Evolutionary conservation across 2,888 invertebrate species (phyloP).

Genomic region (Villa cingulata): DNA sequence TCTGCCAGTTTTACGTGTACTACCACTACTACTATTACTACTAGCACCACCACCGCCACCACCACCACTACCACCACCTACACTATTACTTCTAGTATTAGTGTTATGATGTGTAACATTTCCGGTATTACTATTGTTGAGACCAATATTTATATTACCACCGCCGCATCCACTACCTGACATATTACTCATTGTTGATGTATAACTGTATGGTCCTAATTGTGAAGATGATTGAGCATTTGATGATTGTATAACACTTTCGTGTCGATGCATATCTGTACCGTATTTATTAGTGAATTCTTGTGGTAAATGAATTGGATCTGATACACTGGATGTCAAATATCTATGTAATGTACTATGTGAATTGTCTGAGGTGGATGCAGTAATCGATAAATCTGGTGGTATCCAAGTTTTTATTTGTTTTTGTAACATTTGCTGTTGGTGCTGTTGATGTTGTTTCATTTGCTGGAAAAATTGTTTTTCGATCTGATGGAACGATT

Average conservation of each 20-base stretch:
- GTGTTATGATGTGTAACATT: too few species aligned
- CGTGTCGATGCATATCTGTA: constrained; percentile 12
- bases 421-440: constrained; percentile 2
- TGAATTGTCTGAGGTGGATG: neutral
- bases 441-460: constrained; percentile 17
- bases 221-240: constrained; percentile 9
- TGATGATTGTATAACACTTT: constrained; percentile 17
- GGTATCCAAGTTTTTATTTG: constrained; percentile 17
- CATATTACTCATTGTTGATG: constrained; percentile 6
- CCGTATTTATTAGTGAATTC: constrained; percentile 7
- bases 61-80: neutral
- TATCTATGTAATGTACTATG: constrained; percentile 15
- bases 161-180: neutral
- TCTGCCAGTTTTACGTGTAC: constrained; percentile 45
- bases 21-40: constrained; percentile 2
- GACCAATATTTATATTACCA: neutral
- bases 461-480: constrained; percentile 20
- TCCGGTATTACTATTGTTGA: constrained; percentile 4
- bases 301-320: constrained; percentile 1
- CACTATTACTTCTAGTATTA: too few species aligned
- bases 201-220: constrained; percentile 1
- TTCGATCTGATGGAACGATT: constrained; percentile 14
- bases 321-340: constrained; percentile 1
- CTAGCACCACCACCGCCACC: constrained; percentile 4
- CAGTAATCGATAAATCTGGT: constrained; percentile 12